phyloP scores from a whole-genome alignment of 2,797 vertebrate genomes.

The Orientallactaga sibirica region DNA sequence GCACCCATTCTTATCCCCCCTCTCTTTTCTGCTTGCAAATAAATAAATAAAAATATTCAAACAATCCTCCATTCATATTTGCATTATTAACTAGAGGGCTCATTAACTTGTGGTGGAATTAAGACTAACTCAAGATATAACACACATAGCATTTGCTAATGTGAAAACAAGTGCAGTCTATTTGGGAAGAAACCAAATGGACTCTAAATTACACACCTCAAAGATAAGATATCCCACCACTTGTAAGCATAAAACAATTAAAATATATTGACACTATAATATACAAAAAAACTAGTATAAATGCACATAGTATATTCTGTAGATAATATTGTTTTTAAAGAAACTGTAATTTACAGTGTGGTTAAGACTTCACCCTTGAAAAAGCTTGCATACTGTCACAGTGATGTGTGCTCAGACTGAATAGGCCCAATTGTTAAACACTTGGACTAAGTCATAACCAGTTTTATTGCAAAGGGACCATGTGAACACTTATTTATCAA shows the following conservation, averaged over 20 bases:
- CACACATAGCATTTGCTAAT: conserved; percentile 62
- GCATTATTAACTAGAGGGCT: conserved; percentile 56
- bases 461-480: conserved; percentile 92
- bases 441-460: conserved; percentile 91
- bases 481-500: conserved; percentile 89
- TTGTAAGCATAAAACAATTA: conserved; percentile 96
- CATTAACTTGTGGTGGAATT: conserved; percentile 75
- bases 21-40: too few relatives aligned
- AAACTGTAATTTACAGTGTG: conserved; percentile 91
- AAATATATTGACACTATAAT: conserved; percentile 95
- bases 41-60: too few relatives aligned
- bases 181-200: conserved; percentile 63
- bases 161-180: conserved; percentile 71
- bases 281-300: conserved; percentile 97
- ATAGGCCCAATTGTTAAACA: conserved; percentile 91
- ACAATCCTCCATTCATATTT: conserved; percentile 45
- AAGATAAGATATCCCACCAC: conserved; percentile 87
- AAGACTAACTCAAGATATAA: conserved; percentile 73
- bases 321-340: conserved; percentile 93
- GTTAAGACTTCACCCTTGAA: conserved; percentile 88
- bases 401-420: conserved; percentile 91
- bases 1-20: too few relatives aligned
- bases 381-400: conserved; percentile 89
- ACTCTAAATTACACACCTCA: conserved; percentile 82
- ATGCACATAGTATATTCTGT: conserved; percentile 97